Conservation (phyloP, 2,113 vertebrate species). For the Percopsis transmontana region DNA sequence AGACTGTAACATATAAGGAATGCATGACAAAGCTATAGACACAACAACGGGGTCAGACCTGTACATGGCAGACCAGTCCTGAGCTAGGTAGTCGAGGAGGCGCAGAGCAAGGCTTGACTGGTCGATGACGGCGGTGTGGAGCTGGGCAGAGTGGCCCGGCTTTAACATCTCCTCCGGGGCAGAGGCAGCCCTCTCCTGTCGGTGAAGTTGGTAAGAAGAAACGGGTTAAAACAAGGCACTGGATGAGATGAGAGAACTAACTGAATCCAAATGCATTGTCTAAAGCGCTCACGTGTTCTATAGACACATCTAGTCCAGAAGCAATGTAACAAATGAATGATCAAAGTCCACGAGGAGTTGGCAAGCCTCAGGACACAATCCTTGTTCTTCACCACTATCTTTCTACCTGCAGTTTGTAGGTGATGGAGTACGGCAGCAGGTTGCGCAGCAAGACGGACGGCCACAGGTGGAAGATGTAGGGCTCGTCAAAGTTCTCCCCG, state of each 20-base stretch:
- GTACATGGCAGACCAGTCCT: conserved; percentile 88
- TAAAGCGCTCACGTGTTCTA: no score
- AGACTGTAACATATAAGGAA: no score
- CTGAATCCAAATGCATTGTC: no score
- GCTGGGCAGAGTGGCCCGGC: conserved; percentile 88
- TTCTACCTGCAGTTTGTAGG: conserved; percentile 73
- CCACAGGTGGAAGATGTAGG: conserved; percentile 94
- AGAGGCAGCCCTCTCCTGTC: conserved; percentile 78
- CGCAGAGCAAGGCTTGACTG: conserved; percentile 82
- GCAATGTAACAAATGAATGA: no score
- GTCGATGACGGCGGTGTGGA: conserved; percentile 87
- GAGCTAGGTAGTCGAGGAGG: conserved; percentile 87
- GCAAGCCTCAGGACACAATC: no score
- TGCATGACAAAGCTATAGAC: no score
- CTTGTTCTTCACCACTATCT: no score
- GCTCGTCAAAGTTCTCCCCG: conserved; percentile 87
- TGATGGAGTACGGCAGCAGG: conserved; percentile 90
- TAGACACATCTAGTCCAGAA: no score
- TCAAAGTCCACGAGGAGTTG: no score
- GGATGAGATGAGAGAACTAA: no score
- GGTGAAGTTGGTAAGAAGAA: conserved; percentile 19
- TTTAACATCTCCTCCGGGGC: conserved; percentile 68
- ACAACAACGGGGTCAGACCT: no score
- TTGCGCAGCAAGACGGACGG: conserved; percentile 89
- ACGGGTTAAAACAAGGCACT: background rate